These are phyloP conservation scores for Poecilia picta DNA, from an alignment of 2,797 vertebrate genomes.

Conservation along the genomic window DNA sequence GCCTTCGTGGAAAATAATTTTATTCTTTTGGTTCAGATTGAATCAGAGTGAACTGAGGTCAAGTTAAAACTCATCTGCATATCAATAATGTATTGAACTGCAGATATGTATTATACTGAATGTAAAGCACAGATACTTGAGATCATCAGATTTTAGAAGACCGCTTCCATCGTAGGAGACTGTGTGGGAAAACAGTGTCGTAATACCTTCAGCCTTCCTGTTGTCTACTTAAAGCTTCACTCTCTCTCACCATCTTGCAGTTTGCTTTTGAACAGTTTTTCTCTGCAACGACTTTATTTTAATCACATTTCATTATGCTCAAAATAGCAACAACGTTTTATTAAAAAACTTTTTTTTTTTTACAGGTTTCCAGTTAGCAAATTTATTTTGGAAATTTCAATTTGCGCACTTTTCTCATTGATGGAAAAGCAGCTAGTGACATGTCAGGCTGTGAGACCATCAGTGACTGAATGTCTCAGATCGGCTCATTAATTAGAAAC, in stretches of 20 bases:
- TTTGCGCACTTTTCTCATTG: too few relatives aligned
- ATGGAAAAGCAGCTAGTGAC: neutral
- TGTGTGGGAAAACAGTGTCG: neutral
- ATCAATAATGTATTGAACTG: neutral
- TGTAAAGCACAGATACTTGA: neutral
- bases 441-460: constrained; percentile 23
- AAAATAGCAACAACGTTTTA: neutral
- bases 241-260: neutral
- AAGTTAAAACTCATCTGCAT: neutral
- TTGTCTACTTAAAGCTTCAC: neutral
- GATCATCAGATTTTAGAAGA: neutral
- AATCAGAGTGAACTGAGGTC: neutral
- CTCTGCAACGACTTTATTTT: neutral
- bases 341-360: too few relatives aligned
- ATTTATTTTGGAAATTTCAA: too few relatives aligned
- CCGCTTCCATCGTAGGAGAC: neutral
- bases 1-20: neutral
- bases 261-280: neutral
- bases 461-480: constrained; percentile 31
- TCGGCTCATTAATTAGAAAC: constrained; percentile 31
- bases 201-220: neutral
- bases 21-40: neutral
- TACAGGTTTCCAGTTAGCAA: too few relatives aligned
- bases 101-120: neutral
- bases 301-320: neutral